Percentiles rank a stretch among this genome's conserved stretches.
phyloP scores from a whole-genome alignment of 2,113 vertebrate genomes.

The Elachura formosa region DNA sequence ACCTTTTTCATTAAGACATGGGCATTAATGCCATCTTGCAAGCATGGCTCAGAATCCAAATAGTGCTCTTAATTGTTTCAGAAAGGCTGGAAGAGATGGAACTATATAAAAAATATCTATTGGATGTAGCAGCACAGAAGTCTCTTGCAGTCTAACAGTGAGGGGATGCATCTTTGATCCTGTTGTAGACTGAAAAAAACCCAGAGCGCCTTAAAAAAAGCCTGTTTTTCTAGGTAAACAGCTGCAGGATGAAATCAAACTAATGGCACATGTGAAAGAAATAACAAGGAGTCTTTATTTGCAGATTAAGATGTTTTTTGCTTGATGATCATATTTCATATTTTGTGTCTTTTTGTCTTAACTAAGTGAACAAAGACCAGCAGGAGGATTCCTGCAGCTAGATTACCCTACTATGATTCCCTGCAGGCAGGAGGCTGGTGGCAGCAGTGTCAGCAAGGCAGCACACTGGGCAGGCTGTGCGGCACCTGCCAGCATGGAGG shows the following conservation, averaged over 20 bases:
- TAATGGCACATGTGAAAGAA: neutral
- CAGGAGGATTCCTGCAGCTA: neutral
- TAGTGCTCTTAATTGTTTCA: neutral
- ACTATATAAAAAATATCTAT: neutral
- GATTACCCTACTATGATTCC: too few relatives aligned
- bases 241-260: neutral
- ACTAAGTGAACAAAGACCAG: neutral
- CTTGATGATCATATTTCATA: neutral
- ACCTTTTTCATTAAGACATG: neutral
- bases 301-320: neutral
- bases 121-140: neutral
- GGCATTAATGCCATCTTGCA: neutral
- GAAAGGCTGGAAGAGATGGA: neutral
- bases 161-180: neutral
- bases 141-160: neutral
- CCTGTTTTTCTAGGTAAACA: neutral
- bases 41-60: neutral
- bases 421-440: fast-evolving
- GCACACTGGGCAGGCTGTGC: fast-evolving
- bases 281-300: neutral
- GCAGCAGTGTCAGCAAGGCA: neutral
- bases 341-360: neutral
- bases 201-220: neutral
- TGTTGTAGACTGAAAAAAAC: neutral
- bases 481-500: too few relatives aligned